These are phyloP conservation scores for Hippocampus kuda DNA, from an alignment of 2,797 vertebrate genomes.

Conservation along the genomic window DNA sequence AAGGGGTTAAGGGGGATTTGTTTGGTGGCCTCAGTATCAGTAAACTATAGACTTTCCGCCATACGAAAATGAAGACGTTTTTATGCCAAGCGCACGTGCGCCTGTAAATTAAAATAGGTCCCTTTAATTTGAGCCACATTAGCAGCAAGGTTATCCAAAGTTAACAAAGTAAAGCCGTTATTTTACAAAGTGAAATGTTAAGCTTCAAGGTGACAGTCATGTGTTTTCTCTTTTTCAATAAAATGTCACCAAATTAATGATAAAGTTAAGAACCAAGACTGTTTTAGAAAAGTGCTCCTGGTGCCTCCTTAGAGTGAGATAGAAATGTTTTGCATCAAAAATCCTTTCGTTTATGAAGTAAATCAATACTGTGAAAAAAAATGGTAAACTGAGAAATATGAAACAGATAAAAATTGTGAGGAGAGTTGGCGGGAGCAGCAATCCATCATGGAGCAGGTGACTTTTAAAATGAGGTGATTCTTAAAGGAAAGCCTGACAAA, in stretches of 20 bases:
- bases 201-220: too few relatives aligned
- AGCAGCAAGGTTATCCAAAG: not conserved
- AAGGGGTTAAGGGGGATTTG: too few relatives aligned
- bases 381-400: slow-evolving; percentile 9
- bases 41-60: too few relatives aligned
- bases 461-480: slow-evolving; percentile 15
- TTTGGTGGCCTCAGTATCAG: too few relatives aligned
- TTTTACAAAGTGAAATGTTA: too few relatives aligned
- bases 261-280: not conserved
- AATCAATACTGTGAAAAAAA: slow-evolving; percentile 16
- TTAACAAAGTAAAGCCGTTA: too few relatives aligned
- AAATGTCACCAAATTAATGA: not conserved
- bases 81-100: too few relatives aligned
- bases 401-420: slow-evolving; percentile 9
- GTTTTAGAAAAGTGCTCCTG: not conserved
- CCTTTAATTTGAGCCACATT: not conserved
- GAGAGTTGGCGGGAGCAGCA: slow-evolving; percentile 12
- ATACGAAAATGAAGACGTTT: too few relatives aligned
- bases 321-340: slow-evolving; percentile 21
- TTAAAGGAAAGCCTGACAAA: slow-evolving; percentile 30
- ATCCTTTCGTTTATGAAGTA: slow-evolving; percentile 5
- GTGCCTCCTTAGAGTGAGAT: slow-evolving; percentile 10
- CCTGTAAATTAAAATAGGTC: too few relatives aligned
- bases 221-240: too few relatives aligned
- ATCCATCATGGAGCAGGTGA: not conserved